These are phyloP conservation scores for Lophotriccus pileatus DNA, from an alignment of 2,797 vertebrate species.

Conservation along the genomic window DNA sequence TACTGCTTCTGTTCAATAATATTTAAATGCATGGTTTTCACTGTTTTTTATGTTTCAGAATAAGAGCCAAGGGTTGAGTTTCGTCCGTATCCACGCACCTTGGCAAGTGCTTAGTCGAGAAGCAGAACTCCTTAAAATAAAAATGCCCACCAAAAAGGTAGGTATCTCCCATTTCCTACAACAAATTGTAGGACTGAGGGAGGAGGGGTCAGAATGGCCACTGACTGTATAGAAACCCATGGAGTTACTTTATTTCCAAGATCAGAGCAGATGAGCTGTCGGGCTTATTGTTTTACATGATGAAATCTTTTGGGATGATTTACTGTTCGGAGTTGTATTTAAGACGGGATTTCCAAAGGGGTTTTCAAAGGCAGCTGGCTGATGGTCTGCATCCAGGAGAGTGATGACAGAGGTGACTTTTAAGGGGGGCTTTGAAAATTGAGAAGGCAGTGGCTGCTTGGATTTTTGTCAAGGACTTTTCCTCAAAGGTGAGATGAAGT, in stretches of 20 bases:
- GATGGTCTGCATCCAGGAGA: background rate
- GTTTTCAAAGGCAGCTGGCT: background rate
- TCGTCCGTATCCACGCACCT: conserved; percentile 92
- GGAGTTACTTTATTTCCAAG: background rate
- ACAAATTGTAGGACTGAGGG: background rate
- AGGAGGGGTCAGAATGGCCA: background rate
- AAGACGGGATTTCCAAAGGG: background rate
- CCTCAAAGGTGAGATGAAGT: background rate
- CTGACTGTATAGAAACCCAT: background rate
- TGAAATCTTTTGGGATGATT: background rate
- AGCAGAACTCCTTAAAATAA: conserved; percentile 96
- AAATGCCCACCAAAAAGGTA: conserved; percentile 97
- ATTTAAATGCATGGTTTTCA: background rate
- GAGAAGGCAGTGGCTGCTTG: background rate
- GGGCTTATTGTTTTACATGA: background rate
- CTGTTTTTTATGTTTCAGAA: conserved; percentile 74
- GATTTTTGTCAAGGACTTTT: background rate
- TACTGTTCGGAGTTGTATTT: background rate
- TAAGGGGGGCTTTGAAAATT: background rate
- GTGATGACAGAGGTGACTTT: background rate
- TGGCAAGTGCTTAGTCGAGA: conserved; percentile 95
- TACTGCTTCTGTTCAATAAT: background rate
- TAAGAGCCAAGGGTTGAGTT: conserved; percentile 82
- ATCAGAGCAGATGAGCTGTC: background rate
- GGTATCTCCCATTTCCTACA: background rate